phyloP scores from a whole-genome alignment of 1,140 invertebrate species.

The Drosophila teissieri region DNA sequence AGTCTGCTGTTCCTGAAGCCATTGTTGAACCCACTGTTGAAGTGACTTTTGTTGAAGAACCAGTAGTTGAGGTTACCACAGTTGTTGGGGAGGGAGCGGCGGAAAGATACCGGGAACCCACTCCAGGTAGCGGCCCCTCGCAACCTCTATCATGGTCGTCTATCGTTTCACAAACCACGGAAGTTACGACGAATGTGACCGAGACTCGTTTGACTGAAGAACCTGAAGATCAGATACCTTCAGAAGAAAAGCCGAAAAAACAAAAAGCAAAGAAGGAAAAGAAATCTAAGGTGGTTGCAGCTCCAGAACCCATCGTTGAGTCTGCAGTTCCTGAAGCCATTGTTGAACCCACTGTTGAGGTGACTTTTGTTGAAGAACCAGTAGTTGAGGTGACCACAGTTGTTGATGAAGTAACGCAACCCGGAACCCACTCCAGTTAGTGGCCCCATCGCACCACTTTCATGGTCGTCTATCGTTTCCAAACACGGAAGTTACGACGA shows the following conservation, averaged over 20 bases:
- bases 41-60: not conserved
- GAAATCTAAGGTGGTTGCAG: not conserved
- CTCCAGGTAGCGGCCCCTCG: too few species aligned
- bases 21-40: not conserved
- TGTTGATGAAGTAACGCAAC: not conserved
- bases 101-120: too few species aligned
- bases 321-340: not conserved
- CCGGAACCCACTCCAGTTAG: not conserved
- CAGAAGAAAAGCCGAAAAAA: slow-evolving; percentile 1
- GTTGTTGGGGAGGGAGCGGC: too few species aligned
- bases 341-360: not conserved
- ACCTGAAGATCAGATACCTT: not conserved
- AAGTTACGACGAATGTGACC: not conserved
- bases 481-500: not conserved
- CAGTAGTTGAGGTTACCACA: too few species aligned
- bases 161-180: not conserved
- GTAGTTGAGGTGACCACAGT: not conserved
- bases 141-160: not conserved
- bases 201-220: not conserved
- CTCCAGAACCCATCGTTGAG: not conserved
- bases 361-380: not conserved
- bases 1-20: not conserved
- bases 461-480: slow-evolving; percentile 1
- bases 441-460: not conserved
- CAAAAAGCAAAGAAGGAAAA: not conserved